Evolutionary conservation across 2,113 vertebrate species (phyloP).

Genomic region (Mormoops blainvillei): DNA sequence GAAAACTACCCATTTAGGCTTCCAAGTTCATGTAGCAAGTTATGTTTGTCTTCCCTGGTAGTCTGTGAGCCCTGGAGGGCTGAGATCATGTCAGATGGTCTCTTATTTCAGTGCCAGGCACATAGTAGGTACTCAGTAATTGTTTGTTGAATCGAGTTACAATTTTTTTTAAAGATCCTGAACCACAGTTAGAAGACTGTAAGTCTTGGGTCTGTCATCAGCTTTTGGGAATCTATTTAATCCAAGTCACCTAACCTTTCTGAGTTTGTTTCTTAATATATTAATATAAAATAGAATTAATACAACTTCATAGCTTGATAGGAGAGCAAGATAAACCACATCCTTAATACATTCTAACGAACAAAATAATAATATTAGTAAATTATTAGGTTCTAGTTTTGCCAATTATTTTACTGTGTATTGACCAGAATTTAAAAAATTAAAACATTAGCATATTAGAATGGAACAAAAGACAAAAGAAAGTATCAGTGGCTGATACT

Average conservation of each 20-base stretch:
- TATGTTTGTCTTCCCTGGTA: not conserved
- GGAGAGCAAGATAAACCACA: not conserved
- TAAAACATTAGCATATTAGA: not conserved
- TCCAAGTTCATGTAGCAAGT: not conserved
- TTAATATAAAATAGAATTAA: not conserved
- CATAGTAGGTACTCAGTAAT: not conserved
- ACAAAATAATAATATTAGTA: not conserved
- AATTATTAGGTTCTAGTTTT: conserved; percentile 8
- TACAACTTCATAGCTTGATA: not conserved
- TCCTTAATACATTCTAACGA: not conserved
- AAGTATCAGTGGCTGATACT: not conserved
- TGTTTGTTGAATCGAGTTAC: conserved; percentile 21
- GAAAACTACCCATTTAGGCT: not conserved
- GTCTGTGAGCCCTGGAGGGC: not conserved
- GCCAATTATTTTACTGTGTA: not conserved
- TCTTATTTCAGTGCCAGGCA: not conserved
- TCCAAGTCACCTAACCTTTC: not conserved
- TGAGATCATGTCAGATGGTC: not conserved
- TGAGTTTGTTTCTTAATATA: conserved; percentile 1
- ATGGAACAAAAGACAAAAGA: conserved; percentile 13
- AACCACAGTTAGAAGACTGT: not conserved
- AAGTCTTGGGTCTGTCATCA: not conserved
- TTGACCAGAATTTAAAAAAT: not conserved
- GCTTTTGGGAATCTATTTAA: not conserved
- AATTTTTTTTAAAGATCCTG: not conserved